These are phyloP conservation scores for Diarsia brunnea DNA, from an alignment of 2,888 invertebrate genomes.

Conservation along the genomic window DNA sequence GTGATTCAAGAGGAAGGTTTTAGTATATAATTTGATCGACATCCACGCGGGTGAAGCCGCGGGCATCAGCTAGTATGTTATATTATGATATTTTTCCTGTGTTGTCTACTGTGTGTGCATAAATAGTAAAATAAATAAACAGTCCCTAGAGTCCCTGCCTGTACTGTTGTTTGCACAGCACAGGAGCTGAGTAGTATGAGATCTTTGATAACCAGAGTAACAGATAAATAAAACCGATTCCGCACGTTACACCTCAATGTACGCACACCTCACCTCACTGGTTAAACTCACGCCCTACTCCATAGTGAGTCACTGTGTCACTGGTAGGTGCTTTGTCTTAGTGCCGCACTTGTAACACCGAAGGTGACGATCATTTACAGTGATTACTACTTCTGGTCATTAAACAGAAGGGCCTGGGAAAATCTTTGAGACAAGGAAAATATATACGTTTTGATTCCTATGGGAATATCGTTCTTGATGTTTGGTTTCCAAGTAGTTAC, in stretches of 20 bases:
- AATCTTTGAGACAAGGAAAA: constrained; percentile 24
- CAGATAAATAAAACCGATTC: not conserved
- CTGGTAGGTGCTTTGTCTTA: constrained; percentile 22
- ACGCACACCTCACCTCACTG: constrained; percentile 9
- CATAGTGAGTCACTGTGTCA: constrained; percentile 55
- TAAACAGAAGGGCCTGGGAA: constrained; percentile 58
- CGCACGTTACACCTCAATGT: constrained; percentile 31
- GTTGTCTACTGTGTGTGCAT: too few relatives aligned
- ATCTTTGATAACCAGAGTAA: not conserved
- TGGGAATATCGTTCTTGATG: not conserved
- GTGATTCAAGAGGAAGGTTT: too few relatives aligned
- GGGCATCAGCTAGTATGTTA: too few relatives aligned
- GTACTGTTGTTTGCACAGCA: too few relatives aligned
- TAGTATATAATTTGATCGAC: too few relatives aligned
- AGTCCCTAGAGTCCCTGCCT: too few relatives aligned
- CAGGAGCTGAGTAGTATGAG: too few relatives aligned
- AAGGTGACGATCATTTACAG: constrained; percentile 54
- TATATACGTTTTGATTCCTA: not conserved
- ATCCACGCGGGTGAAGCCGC: too few relatives aligned
- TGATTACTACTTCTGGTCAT: constrained; percentile 54
- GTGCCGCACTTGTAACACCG: constrained; percentile 27
- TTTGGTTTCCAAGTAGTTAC: not conserved
- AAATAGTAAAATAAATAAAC: not conserved
- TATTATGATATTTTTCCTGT: too few relatives aligned
- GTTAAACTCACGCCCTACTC: constrained; percentile 57